Conservation (phyloP, 2,797 vertebrate genomes). For the Megaceryle alcyon region DNA sequence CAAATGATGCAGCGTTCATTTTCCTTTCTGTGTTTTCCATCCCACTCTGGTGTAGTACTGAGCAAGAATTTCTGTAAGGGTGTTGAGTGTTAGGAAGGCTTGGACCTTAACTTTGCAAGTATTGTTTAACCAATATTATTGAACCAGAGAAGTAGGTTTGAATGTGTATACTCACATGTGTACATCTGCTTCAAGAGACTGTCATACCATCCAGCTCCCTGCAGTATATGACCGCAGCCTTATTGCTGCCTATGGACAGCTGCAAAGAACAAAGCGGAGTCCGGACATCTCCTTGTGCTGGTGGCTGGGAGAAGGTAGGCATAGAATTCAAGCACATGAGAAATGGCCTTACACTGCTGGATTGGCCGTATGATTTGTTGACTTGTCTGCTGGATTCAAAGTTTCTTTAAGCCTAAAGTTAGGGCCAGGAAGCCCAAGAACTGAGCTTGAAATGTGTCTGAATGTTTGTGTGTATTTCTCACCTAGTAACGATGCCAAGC, state of each 20-base stretch:
- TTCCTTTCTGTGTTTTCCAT: background rate
- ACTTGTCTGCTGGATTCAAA: background rate
- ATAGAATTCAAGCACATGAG: background rate
- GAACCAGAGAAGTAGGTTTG: background rate
- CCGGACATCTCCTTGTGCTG: background rate
- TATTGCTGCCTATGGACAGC: background rate
- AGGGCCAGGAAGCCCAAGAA: background rate
- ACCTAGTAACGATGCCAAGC: background rate
- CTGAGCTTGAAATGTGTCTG: background rate
- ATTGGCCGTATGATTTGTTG: background rate
- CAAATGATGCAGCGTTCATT: background rate
- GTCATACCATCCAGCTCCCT: too few relatives aligned
- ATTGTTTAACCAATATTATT: background rate
- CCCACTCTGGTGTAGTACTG: background rate
- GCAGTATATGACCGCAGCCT: background rate
- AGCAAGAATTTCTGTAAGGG: background rate
- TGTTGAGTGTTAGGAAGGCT: background rate
- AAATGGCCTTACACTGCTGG: background rate
- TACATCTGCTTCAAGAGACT: background rate
- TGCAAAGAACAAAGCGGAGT: background rate
- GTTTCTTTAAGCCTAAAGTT: background rate
- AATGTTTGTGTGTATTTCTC: slow-evolving; percentile 14
- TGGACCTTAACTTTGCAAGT: background rate
- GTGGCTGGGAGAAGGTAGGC: background rate
- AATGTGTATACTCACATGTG: background rate